These are phyloP conservation scores for Cryptomyrus ogoouensis DNA, from an alignment of 2,113 vertebrate genomes.

Conservation along the genomic window DNA sequence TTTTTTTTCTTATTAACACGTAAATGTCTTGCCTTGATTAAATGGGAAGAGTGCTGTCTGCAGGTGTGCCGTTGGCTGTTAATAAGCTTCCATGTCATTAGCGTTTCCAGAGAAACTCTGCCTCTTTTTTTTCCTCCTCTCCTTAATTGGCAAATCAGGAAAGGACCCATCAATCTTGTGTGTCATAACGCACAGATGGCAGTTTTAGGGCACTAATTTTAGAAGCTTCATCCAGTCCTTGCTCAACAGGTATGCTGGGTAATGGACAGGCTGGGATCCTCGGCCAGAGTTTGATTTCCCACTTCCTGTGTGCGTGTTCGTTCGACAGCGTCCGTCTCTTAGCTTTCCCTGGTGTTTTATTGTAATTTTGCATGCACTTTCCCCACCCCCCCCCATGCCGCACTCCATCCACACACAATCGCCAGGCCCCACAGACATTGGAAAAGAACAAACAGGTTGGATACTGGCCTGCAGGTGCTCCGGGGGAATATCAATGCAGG, in stretches of 20 bases:
- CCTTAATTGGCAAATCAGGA: slow-evolving; percentile 20
- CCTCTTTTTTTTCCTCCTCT: neutral
- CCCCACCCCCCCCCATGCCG: neutral
- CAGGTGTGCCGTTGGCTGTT: slow-evolving; percentile 17
- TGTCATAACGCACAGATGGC: slow-evolving; percentile 28
- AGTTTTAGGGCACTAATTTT: slow-evolving; percentile 21
- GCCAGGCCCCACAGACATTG: neutral
- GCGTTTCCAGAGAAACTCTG: slow-evolving; percentile 17
- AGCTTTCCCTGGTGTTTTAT: neutral
- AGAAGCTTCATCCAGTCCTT: neutral
- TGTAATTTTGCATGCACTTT: slow-evolving; percentile 26
- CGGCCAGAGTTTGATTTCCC: neutral
- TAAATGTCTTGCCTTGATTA: slow-evolving; percentile 16
- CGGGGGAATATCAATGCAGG: neutral
- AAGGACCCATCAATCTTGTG: slow-evolving; percentile 24
- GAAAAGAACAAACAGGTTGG: neutral
- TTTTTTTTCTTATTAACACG: slow-evolving; percentile 16
- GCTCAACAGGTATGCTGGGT: neutral
- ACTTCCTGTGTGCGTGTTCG: neutral
- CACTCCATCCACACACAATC: neutral
- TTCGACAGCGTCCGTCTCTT: neutral
- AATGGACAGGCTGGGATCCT: neutral
- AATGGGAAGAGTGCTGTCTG: neutral
- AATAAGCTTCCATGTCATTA: slow-evolving; percentile 21
- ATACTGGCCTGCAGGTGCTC: neutral